Evolutionary conservation across 2,797 vertebrate species (phyloP).

Genomic region (Poliocrania exsul): DNA sequence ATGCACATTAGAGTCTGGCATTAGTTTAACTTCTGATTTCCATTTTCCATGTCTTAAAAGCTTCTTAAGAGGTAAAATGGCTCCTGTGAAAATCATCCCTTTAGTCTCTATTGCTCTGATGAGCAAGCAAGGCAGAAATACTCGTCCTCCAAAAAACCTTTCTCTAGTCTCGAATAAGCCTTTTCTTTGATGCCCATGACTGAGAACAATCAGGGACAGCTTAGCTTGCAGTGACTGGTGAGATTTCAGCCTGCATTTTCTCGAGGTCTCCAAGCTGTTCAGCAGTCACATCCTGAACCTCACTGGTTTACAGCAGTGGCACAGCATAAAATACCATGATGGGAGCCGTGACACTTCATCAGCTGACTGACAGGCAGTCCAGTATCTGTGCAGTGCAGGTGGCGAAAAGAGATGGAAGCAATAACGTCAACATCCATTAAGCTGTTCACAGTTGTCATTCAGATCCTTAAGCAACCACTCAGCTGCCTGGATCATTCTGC

Average conservation of each 20-base stretch:
- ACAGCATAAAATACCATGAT: not conserved
- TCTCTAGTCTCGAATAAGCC: not conserved
- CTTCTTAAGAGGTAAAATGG: slow-evolving; percentile 13
- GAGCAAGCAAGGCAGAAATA: not conserved
- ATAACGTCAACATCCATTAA: slow-evolving; percentile 46
- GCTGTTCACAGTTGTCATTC: slow-evolving; percentile 29
- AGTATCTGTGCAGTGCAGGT: slow-evolving; percentile 58
- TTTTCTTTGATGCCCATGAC: not conserved
- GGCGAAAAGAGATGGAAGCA: slow-evolving; percentile 40
- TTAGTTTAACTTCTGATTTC: slow-evolving; percentile 21
- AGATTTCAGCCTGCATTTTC: not conserved
- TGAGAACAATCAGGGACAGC: not conserved
- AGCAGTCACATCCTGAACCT: not conserved
- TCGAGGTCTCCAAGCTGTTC: not conserved
- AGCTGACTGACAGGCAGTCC: slow-evolving; percentile 34
- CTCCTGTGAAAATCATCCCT: not conserved
- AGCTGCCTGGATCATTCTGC: not conserved
- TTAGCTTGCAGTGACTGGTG: not conserved
- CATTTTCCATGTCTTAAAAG: not conserved
- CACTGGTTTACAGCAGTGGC: not conserved
- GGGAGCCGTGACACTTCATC: slow-evolving; percentile 18
- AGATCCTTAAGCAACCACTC: slow-evolving; percentile 26
- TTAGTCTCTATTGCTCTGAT: not conserved
- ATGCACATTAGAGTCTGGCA: not conserved
- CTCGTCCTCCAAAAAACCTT: not conserved